Base-by-base conservation (phyloP, 1,140 invertebrate genomes). In the Cyphomyrmex costatus region DNA sequence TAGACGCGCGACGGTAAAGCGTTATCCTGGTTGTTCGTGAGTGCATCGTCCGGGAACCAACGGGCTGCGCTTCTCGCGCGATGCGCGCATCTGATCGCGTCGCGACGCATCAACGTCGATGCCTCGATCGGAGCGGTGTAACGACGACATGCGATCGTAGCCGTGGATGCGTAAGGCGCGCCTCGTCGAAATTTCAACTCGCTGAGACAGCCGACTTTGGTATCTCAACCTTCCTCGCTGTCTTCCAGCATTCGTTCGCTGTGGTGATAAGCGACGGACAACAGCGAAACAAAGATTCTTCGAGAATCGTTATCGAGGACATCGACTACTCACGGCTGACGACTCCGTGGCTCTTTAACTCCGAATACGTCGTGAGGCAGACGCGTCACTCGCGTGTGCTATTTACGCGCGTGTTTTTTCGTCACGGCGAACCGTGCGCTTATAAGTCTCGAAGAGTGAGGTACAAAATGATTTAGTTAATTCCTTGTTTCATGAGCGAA, bases 371-470 rank as follows among this genome's bases (percentile, higher is more conserved):
- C 60, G 60, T 19, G 33, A 16, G 27, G 46, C 63, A 19, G 46
- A 12, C 61, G 60, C 60, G 24, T 79, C 46, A 33, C 61, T 36
- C 77, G 77, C 77, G 63, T 56, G 77, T 56, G 63, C 63, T 12
- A 53, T 80, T 80, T 70, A 56, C 77, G 77, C 77, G 61, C 74
- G 56, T 24, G 74, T 77, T 14, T 60, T n/a, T 49, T 51, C 46
- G n/a, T 42, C 53, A 6, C 36, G 1, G 56, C 56, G 21, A 2
- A 27, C 27, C 24, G 16, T 33, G 74, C 76, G 42, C 60, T 19
- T 30, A 12, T 51, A 51, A 66, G 46, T 53, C 46, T 7, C 42
- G 24, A 6, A 16, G 60, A 66, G 76, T 66, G 46, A 79, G 76
- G 49, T 60, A 42, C n/a, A 33, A 30, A 49, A 68, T 27, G n/a